A percentile compares a stretch with the other conserved stretches of the same genome.
phyloP scores from a whole-genome alignment of 2,888 invertebrate genomes.

The Tuberolachnus salignus region DNA sequence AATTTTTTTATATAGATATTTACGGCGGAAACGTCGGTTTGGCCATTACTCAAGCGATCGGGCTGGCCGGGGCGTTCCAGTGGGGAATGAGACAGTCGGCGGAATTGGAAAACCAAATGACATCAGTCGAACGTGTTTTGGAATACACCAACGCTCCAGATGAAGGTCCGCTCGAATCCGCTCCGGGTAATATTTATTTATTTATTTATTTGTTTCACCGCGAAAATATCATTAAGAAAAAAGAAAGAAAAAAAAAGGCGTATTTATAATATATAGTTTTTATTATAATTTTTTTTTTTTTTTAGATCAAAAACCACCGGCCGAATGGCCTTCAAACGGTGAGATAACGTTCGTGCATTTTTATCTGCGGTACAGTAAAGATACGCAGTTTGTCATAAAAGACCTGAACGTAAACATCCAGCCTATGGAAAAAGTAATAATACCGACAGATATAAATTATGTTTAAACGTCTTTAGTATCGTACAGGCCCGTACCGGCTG shows the following conservation, averaged over 20 bases:
- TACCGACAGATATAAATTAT: background rate
- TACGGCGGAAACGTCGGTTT: slow-evolving; percentile 76
- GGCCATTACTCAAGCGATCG: slow-evolving; percentile 80
- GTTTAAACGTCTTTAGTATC: too few species aligned
- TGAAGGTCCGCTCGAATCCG: slow-evolving; percentile 62
- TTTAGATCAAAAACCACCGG: slow-evolving; percentile 62
- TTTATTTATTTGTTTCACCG: background rate
- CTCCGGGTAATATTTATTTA: slow-evolving; percentile 58
- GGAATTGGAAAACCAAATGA: slow-evolving; percentile 86
- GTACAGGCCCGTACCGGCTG: too few species aligned
- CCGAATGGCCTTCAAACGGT: slow-evolving; percentile 78
- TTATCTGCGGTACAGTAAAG: slow-evolving; percentile 74
- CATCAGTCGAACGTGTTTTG: slow-evolving; percentile 85
- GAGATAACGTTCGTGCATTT: slow-evolving; percentile 73
- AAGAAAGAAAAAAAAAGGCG: too few species aligned
- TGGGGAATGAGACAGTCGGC: slow-evolving; percentile 94
- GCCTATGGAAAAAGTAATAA: slow-evolving; percentile 69
- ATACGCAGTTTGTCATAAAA: slow-evolving; percentile 76
- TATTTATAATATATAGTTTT: too few species aligned
- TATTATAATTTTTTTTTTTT: too few species aligned
- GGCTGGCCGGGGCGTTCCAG: slow-evolving; percentile 78
- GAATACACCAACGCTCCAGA: slow-evolving; percentile 77
- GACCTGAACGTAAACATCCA: slow-evolving; percentile 71
- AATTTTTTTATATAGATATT: too few species aligned
- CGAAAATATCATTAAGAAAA: too few species aligned